phyloP scores from a whole-genome alignment of 2,888 invertebrate genomes.

The Corbicula japonica region DNA sequence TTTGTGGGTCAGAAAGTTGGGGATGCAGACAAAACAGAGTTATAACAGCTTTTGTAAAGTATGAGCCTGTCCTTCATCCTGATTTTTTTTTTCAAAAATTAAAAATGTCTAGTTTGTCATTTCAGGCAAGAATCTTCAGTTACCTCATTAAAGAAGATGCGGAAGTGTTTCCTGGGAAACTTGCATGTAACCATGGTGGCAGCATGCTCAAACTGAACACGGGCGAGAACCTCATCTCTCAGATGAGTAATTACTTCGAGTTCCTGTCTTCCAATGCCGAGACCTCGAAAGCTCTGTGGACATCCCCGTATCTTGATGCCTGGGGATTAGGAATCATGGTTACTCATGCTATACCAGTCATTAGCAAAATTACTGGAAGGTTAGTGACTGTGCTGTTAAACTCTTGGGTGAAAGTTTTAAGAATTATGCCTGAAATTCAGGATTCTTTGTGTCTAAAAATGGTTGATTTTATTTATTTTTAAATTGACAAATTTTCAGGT shows the following conservation, averaged over 20 bases:
- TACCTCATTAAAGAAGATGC: slow-evolving; percentile 86
- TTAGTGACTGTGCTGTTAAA: slow-evolving; percentile 53
- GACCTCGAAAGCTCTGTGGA: slow-evolving; percentile 85
- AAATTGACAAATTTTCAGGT: too few relatives aligned
- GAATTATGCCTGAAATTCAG: too few relatives aligned
- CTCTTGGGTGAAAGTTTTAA: too few relatives aligned
- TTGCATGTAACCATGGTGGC: slow-evolving; percentile 85
- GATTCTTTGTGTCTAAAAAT: too few relatives aligned
- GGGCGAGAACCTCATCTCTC: slow-evolving; percentile 86
- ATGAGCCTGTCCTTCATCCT: too few relatives aligned
- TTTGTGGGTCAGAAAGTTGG: too few relatives aligned
- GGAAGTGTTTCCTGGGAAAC: slow-evolving; percentile 85
- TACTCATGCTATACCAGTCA: slow-evolving; percentile 86
- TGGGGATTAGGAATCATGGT: slow-evolving; percentile 87
- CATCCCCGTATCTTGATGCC: slow-evolving; percentile 86
- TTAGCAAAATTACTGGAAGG: slow-evolving; percentile 83
- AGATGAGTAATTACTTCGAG: slow-evolving; percentile 87
- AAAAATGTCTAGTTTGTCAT: slow-evolving; percentile 5
- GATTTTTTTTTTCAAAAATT: too few relatives aligned
- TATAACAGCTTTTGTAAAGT: too few relatives aligned
- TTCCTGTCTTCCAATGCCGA: slow-evolving; percentile 85
- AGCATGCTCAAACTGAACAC: slow-evolving; percentile 84
- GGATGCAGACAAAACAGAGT: too few relatives aligned
- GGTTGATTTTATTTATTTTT: too few relatives aligned
- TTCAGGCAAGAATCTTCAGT: slow-evolving; percentile 86